Evolutionary conservation across 2,113 vertebrate species (phyloP), one percentile per base, ranked within the genome.

Genomic region (Semicossyphus pulcher): DNA sequence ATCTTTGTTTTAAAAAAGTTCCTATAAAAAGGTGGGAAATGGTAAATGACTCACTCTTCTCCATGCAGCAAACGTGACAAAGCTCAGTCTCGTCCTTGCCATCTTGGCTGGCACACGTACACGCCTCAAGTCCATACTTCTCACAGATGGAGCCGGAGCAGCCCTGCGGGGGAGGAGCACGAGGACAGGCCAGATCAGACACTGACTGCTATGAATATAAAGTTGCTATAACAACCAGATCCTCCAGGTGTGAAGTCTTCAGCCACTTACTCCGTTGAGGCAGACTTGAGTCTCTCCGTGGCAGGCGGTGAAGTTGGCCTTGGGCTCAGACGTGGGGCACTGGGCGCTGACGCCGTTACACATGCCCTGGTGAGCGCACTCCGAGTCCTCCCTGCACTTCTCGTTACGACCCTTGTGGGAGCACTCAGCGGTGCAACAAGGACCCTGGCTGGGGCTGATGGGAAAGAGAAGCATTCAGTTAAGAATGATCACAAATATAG

Each of bases 21-120:
- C 64, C 44, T 23, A 21, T 7, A 8, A 28, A 12, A 29, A 56
- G 29, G 31, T 47, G n/a, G 23, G 21, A 21, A 31, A 20, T 9
- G 49, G 47, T 37, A 16, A 62, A 37, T 39, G 60, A 83, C 97
- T 95, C 92, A 99, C 97, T 96, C 92, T 95, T 99, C 72, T 96
- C 95, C 97, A 98, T 98, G 91, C 98, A 99, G 93, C 98, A 99
- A 63, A 99, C 98, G 18, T 99, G 98, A 79, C 98, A 99, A 20
- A 99, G 89, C 63, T 99, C 97, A 1, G 94, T 96, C 7, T 98
- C 98, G 0, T 98, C 96, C 81, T 97, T 98, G 75, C 96, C 95
- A 18, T 99, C 97, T 56, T 93, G 92, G 74, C 95, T 98, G 74
- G 95, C 96, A 79, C 98, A 99, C 0, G 97, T 99, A 32, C 98